A percentile compares a stretch with the other conserved stretches of the same genome.
phyloP scores from a whole-genome alignment of 2,888 invertebrate species.

The Lissonota sp. region DNA sequence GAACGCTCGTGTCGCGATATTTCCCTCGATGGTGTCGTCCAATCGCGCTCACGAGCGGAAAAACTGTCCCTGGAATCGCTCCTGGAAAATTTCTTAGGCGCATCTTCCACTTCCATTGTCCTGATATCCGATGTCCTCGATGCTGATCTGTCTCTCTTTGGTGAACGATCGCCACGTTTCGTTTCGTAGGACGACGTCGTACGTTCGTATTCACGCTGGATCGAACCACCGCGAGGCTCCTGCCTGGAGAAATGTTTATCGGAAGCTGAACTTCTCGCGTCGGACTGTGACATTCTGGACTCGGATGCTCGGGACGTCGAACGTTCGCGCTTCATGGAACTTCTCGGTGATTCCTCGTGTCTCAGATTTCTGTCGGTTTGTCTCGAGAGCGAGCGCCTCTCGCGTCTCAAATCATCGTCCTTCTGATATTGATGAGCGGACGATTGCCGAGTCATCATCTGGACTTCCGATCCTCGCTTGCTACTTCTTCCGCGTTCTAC shows the following conservation, averaged over 20 bases:
- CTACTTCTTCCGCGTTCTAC: slow-evolving; percentile 62
- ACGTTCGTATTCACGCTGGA: slow-evolving; percentile 69
- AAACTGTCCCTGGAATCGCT: slow-evolving; percentile 68
- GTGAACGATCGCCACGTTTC: slow-evolving; percentile 48
- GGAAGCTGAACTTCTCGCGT: not conserved
- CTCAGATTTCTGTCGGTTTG: slow-evolving; percentile 46
- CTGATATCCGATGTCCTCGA: slow-evolving; percentile 69
- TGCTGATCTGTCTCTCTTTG: slow-evolving; percentile 68
- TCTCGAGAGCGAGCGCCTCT: slow-evolving; percentile 69
- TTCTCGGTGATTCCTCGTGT: slow-evolving; percentile 49
- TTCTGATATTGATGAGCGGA: slow-evolving; percentile 57
- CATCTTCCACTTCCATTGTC: slow-evolving; percentile 69
- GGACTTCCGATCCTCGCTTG: not conserved
- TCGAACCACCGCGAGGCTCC: slow-evolving; percentile 69
- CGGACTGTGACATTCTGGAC: slow-evolving; percentile 11
- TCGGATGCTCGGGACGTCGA: slow-evolving; percentile 54
- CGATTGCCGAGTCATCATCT: slow-evolving; percentile 17
- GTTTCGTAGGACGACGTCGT: slow-evolving; percentile 71
- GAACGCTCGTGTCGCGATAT: slow-evolving; percentile 51
- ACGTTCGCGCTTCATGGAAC: slow-evolving; percentile 56
- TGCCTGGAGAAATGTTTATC: slow-evolving; percentile 24
- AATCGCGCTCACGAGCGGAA: slow-evolving; percentile 45
- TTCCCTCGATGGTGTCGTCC: slow-evolving; percentile 57
- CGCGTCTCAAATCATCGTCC: slow-evolving; percentile 63
- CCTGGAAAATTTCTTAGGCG: slow-evolving; percentile 68